These are phyloP conservation scores for Coleophora flavipennella DNA, from an alignment of 2,888 invertebrate genomes.

Conservation along the genomic window DNA sequence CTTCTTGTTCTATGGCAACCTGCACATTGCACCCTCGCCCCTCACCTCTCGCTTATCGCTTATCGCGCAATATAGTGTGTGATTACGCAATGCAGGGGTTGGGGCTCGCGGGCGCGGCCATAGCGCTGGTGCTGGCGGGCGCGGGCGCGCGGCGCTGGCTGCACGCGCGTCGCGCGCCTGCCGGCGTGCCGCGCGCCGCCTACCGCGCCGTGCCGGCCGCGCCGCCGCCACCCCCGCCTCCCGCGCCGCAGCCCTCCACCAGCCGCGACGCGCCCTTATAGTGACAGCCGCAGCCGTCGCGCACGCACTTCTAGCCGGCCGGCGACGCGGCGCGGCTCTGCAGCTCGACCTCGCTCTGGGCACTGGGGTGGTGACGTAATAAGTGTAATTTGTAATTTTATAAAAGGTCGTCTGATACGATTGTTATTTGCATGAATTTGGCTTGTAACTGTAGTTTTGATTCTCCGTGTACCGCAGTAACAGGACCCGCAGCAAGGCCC, in stretches of 20 bases:
- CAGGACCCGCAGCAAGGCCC: too few species aligned
- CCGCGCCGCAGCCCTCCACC: conserved; percentile 20
- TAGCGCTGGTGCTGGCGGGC: conserved; percentile 14
- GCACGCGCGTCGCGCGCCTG: conserved; percentile 18
- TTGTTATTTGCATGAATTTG: too few species aligned
- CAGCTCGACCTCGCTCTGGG: conserved; percentile 4
- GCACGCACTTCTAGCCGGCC: conserved; percentile 25
- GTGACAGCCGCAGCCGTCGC: conserved; percentile 31
- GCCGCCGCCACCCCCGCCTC: conserved; percentile 12
- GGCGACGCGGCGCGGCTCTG: conserved; percentile 22
- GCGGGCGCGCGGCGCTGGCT: conserved; percentile 11
- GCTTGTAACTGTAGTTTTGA: too few species aligned
- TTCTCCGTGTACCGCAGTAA: background rate
- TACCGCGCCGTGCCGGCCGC: conserved; percentile 6
- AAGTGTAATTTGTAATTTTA: too few species aligned
- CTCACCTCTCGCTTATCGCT: too few species aligned
- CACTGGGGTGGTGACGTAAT: too few species aligned
- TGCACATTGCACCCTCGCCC: too few species aligned
- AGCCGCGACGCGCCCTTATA: conserved; percentile 48
- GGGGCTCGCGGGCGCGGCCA: conserved; percentile 1
- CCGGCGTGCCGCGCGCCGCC: conserved; percentile 5
- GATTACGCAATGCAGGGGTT: background rate
- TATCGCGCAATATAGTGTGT: too few species aligned
- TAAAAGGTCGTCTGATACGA: too few species aligned
- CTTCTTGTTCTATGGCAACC: too few species aligned